Conservation (phyloP, 2,888 invertebrate genomes). For the Limnephilus auricula region DNA sequence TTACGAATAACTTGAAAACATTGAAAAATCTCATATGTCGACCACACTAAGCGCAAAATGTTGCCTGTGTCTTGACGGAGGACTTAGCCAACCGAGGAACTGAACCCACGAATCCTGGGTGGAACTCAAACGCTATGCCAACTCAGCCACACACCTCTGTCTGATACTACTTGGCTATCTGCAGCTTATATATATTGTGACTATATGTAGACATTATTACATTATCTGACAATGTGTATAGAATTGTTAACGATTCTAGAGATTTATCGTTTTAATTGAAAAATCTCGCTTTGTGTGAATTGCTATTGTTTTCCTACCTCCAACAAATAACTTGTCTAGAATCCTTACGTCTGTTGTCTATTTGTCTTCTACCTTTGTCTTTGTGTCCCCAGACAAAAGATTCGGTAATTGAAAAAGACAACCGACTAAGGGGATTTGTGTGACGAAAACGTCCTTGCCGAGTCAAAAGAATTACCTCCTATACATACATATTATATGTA, state of each 20-base stretch:
- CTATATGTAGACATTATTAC: too few relatives aligned
- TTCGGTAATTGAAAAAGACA: conserved; percentile 63
- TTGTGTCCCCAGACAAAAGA: conserved; percentile 61
- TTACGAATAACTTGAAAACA: too few relatives aligned
- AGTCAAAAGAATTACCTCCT: not conserved
- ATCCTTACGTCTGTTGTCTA: conserved; percentile 6
- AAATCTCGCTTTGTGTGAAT: not conserved
- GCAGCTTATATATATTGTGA: too few relatives aligned
- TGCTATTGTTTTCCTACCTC: conserved; percentile 4
- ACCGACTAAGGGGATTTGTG: conserved; percentile 42
- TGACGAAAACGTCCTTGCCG: conserved; percentile 34
- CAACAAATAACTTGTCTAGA: not conserved
- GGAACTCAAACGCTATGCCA: too few relatives aligned
- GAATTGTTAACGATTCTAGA: not conserved
- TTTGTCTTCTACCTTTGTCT: conserved; percentile 33
- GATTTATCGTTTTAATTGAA: not conserved
- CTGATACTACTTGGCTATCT: too few relatives aligned
- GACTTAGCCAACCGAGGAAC: too few relatives aligned
- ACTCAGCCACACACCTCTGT: too few relatives aligned
- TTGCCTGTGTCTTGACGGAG: too few relatives aligned
- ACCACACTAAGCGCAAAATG: too few relatives aligned
- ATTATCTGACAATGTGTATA: not conserved
- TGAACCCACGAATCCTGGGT: too few relatives aligned
- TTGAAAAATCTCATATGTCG: too few relatives aligned
- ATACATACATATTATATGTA: not conserved